Conservation (phyloP, 2,888 invertebrate genomes). For the Priapulus caudatus region DNA sequence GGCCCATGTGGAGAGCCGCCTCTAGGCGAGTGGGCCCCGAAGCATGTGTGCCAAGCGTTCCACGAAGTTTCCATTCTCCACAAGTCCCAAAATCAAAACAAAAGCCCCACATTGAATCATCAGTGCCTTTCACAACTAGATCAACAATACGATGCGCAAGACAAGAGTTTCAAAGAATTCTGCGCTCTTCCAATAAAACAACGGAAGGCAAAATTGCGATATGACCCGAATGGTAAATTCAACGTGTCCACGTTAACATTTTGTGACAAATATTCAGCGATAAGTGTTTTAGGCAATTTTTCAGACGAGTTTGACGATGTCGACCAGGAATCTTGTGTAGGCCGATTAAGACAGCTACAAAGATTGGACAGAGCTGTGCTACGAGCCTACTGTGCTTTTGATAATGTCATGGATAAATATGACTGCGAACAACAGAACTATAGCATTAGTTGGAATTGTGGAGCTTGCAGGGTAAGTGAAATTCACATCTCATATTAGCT, state of each 20-base stretch:
- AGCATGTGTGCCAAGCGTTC: not conserved
- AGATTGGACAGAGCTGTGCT: not conserved
- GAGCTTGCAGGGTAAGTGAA: not conserved
- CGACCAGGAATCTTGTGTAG: not conserved
- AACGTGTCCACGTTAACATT: not conserved
- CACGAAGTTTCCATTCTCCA: too few relatives aligned
- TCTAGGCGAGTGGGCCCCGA: not conserved
- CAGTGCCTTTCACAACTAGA: not conserved
- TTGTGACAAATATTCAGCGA: conserved; percentile 3
- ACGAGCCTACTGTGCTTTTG: not conserved
- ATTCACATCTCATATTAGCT: too few relatives aligned
- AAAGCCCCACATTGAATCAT: not conserved
- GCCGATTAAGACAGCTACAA: not conserved
- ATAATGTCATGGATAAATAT: conserved; percentile 1
- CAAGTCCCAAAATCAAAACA: too few relatives aligned
- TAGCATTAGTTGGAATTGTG: not conserved
- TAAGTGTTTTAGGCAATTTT: not conserved
- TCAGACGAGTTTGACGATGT: not conserved
- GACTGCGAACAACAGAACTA: not conserved
- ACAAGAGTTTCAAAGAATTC: not conserved
- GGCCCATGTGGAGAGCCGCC: not conserved
- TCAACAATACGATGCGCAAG: not conserved
- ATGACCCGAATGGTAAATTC: not conserved
- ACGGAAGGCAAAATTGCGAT: not conserved
- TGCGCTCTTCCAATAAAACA: not conserved